Evolutionary conservation across 2,888 invertebrate genomes (phyloP), one percentile per base, ranked within the genome.

Genomic region (Notodonta ziczac): DNA sequence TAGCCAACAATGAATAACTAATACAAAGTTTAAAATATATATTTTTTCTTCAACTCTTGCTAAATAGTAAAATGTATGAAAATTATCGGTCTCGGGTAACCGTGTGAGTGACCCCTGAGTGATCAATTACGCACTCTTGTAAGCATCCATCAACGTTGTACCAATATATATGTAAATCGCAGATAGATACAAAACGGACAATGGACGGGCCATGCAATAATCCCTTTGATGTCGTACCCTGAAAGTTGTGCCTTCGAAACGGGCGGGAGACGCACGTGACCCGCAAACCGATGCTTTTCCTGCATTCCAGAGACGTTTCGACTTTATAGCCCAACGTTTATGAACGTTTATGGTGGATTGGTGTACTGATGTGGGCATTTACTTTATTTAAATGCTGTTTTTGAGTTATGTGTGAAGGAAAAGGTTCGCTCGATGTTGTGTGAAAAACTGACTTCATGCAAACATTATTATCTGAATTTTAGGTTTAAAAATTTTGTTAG

Each of bases 101-200:
- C 24, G 24, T 24, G 24, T 24, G 24, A 24, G 2, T 24, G 24
- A 24, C 24, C 24, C 40, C 9, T 8, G 9, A 9, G 40, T 8
- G 40, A 42, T 10, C 42, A 42, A 42, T 42, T 10, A 10, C 10
- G 12, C 9, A 42, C 10, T 9, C 42, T 42, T 42, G 42, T 42
- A 42, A 10, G 42, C 42, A 12, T 10, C 42, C 42, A 42, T 42
- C 42, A 42, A 9, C 42, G 9, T 10, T 10, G 42, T 32, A 16
- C 60, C 63, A 67, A 61, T 65, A 71, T 62, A 56, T 62, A 68
- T 74, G 63, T 72, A 63, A 70, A 70, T 66, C 58, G 59, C 60
- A 71, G 13, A 65, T 48, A 70, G 12, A 46, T 58, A 61, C 62
- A 55, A 24, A 60, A 40, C 40, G 55, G 74, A 63, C 74, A 70